Percentiles rank a stretch among this genome's conserved stretches.
These are phyloP conservation scores for Drosophila birchii DNA, from an alignment of 2,888 invertebrate genomes.

Conservation along the genomic window DNA sequence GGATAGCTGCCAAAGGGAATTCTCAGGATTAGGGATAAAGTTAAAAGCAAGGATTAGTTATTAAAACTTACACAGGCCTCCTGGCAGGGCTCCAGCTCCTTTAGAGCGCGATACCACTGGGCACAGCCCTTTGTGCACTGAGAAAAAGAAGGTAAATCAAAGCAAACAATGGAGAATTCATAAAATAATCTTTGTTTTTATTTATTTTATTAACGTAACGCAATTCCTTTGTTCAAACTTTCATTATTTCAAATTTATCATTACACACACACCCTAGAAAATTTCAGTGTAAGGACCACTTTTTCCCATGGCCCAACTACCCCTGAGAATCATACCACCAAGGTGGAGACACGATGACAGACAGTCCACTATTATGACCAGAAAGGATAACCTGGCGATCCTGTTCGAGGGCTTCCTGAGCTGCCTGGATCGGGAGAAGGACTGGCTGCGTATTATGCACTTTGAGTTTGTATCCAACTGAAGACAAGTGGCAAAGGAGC, in stretches of 20 bases:
- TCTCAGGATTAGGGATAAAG: not conserved
- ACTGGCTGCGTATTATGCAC: constrained; percentile 55
- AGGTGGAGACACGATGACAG: too few species aligned
- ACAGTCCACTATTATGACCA: not conserved
- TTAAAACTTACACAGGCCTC: constrained; percentile 91
- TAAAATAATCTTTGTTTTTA: not conserved
- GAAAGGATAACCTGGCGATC: constrained; percentile 11
- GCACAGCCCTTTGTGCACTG: constrained; percentile 93
- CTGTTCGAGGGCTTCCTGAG: constrained; percentile 54
- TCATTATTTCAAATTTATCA: not conserved
- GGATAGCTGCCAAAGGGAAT: constrained; percentile 57
- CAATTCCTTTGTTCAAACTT: not conserved
- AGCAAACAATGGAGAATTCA: too few species aligned
- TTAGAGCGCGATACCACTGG: constrained; percentile 90
- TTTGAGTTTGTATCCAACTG: constrained; percentile 59
- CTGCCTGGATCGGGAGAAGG: constrained; percentile 52
- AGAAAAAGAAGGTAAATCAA: constrained; percentile 63
- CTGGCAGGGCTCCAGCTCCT: constrained; percentile 89
- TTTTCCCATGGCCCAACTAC: not conserved
- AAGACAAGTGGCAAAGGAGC: constrained; percentile 4
- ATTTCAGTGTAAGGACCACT: not conserved
- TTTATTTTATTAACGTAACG: not conserved
- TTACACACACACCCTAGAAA: not conserved
- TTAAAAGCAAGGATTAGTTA: not conserved
- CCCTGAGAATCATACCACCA: not conserved